A percentile compares a stretch with the other conserved stretches of the same genome.
Evolutionary conservation across 1,140 invertebrate species (phyloP).

Genomic region (Brachionus calyciflorus): DNA sequence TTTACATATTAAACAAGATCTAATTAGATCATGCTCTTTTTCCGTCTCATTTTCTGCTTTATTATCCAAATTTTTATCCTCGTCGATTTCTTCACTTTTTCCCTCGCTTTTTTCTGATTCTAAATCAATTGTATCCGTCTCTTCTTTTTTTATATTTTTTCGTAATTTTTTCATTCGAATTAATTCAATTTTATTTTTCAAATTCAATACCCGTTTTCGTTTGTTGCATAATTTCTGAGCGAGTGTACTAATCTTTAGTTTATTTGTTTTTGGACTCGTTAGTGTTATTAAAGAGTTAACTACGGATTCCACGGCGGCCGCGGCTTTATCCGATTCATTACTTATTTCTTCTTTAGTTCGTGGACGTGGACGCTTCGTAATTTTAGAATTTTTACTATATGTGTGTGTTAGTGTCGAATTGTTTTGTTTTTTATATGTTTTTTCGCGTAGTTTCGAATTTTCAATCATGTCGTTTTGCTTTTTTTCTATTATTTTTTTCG

Average conservation of each 20-base stretch:
- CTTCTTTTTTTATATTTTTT: background rate
- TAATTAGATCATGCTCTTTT: constrained; percentile 16
- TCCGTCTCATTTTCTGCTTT: background rate
- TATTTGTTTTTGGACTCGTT: background rate
- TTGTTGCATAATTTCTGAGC: background rate
- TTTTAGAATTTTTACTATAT: background rate
- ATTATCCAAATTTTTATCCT: too few relatives aligned
- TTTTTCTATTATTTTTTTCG: constrained; percentile 25
- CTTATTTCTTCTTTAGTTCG: background rate
- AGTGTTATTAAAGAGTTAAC: background rate
- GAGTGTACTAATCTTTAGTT: too few relatives aligned
- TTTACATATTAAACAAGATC: constrained; percentile 17
- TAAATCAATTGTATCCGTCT: too few relatives aligned
- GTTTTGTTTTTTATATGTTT: background rate
- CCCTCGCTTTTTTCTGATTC: too few relatives aligned
- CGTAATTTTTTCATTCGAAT: background rate
- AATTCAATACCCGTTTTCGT: background rate
- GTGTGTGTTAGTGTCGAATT: too few relatives aligned
- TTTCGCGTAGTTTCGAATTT: background rate
- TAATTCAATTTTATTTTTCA: constrained; percentile 6
- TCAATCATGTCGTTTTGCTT: constrained; percentile 15
- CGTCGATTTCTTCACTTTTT: too few relatives aligned
- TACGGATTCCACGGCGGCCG: background rate
- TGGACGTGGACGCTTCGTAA: background rate
- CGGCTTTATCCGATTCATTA: background rate